Evolutionary conservation across 1,140 invertebrate genomes (phyloP).

Genomic region (Cydia pomonella): DNA sequence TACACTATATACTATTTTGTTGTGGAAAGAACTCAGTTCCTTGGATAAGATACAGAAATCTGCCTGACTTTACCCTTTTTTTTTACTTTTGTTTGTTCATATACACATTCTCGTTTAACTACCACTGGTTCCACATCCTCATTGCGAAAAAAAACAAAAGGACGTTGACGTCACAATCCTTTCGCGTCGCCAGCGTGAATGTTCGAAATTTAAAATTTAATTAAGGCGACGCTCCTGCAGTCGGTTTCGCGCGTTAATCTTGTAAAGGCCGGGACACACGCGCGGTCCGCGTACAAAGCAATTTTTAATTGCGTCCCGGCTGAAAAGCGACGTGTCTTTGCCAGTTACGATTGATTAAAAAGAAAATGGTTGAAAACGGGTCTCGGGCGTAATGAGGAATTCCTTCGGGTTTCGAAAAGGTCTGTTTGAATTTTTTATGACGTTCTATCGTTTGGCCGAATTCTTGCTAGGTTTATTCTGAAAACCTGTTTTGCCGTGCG

Average conservation of each 20-base stretch:
- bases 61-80: too few species aligned
- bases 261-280: slow-evolving; percentile 57
- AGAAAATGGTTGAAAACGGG: slow-evolving; percentile 47
- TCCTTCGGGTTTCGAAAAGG: slow-evolving; percentile 32
- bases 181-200: slow-evolving; percentile 40
- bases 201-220: slow-evolving; percentile 66
- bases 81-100: too few species aligned
- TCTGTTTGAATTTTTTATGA: slow-evolving; percentile 38
- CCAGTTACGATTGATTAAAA: slow-evolving; percentile 65
- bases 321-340: slow-evolving; percentile 57
- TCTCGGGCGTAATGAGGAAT: slow-evolving; percentile 41
- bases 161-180: slow-evolving; percentile 41
- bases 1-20: too few species aligned
- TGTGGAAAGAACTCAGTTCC: too few species aligned
- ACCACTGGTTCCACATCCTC: neutral
- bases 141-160: slow-evolving; percentile 31
- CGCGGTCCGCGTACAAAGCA: slow-evolving; percentile 55
- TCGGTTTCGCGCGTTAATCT: slow-evolving; percentile 59
- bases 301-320: slow-evolving; percentile 61
- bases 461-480: neutral
- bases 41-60: too few species aligned
- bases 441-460: slow-evolving; percentile 33
- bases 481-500: neutral
- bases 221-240: slow-evolving; percentile 50
- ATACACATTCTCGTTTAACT: neutral